Base-by-base conservation (phyloP, 2,113 vertebrate species). In the Sturnira hondurensis region DNA sequence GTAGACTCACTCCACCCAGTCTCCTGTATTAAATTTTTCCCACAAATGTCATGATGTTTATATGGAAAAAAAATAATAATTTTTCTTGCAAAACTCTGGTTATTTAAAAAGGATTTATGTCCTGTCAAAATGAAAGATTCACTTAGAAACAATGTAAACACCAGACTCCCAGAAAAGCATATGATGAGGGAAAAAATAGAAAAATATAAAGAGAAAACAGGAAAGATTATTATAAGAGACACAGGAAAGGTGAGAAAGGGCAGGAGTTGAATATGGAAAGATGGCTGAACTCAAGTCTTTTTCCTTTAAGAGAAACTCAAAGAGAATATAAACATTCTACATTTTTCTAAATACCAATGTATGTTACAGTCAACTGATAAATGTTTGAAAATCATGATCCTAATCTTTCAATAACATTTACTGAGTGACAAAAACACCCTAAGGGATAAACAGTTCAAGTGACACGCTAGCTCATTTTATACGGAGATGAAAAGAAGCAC, bases 331-430 rank as follows among this genome's bases (percentile, higher is more conserved):
- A 78, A 61, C 86, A 77, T 50, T 31, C 82, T 28, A n/a, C 11
- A 33, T 86, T 85, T 86, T 91, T 77, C 8, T 43, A 92, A 88
- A 96, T 50, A 67, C 12, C 31, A 89, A 56, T 50, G 19, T 47
- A 33, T 81, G 47, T 24, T 80, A 70, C 56, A 78, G 47, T 86
- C 61, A 68, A 47, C 38, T 74, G 15, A 76, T 1, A 90, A 56
- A 52, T 63, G 38, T 93, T 95, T 95, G 71, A 89, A 96, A 78
- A 71, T 8, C 47, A 89, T 71, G 38, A 73, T n/a, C 4, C 16
- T 94, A 78, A 67, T 58, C 28, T 91, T 90, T 94, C 56, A 81
- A 26, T 83, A 91, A 31, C 90, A 91, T 93, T 58, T 85, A 77
- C 8, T 45, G 85, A 63, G 22, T 76, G 63, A 74, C 68, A 86